Conservation (phyloP, 2,797 vertebrate species). For the Botia almorhae region DNA sequence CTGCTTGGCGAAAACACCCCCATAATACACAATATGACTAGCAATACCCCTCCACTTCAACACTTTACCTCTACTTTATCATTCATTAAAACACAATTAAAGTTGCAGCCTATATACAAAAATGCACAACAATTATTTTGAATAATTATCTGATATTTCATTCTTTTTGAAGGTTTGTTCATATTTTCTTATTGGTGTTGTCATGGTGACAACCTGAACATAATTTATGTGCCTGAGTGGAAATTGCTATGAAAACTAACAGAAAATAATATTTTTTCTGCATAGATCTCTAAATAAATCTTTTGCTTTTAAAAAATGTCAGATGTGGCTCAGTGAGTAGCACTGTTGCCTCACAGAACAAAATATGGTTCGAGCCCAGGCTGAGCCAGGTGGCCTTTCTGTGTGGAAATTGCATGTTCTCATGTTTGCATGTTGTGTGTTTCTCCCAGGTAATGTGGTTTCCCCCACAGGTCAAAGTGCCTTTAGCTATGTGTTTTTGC, state of each 20-base stretch:
- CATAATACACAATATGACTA: constrained; percentile 56
- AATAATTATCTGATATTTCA: not conserved
- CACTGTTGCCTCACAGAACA: no score
- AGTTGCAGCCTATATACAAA: no score
- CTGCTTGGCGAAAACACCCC: constrained; percentile 45
- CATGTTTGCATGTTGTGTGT: no score
- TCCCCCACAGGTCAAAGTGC: no score
- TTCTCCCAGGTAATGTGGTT: no score
- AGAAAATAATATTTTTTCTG: constrained; percentile 1
- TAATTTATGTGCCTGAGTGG: constrained; percentile 38
- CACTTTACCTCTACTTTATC: constrained; percentile 5
- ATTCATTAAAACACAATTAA: constrained; percentile 7
- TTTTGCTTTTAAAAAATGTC: no score
- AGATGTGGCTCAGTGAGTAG: no score
- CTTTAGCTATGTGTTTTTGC: no score
- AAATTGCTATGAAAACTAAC: constrained; percentile 26
- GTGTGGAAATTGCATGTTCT: no score
- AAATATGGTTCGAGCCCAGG: no score
- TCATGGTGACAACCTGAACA: constrained; percentile 49
- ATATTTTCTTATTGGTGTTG: not conserved
- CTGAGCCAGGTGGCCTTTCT: no score
- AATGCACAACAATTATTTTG: not conserved
- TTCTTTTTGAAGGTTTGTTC: not conserved
- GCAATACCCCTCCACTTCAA: constrained; percentile 18
- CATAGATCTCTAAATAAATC: no score